Evolutionary conservation across 53 echinoderm and acorn worm species (phyloP).

Genomic region (Temnopleurus reevesii): DNA sequence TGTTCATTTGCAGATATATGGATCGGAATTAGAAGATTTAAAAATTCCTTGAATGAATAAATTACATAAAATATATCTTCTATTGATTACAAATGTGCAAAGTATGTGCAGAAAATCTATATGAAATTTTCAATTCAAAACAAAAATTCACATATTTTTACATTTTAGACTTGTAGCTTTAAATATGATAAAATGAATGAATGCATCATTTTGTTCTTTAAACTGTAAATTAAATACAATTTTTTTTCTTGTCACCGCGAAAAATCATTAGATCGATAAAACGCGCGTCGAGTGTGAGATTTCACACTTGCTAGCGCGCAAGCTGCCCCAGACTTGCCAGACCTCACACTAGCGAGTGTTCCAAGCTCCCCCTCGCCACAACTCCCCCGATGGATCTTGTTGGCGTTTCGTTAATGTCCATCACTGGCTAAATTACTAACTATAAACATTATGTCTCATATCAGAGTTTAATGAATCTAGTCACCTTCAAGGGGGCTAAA

Average conservation of each 20-base stretch:
- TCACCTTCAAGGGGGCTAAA: no score
- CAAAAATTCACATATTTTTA: neutral
- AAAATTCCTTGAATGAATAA: no score
- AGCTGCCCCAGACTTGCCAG: neutral
- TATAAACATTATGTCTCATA: no score
- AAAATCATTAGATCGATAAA: conserved; percentile 10
- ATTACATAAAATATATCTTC: neutral
- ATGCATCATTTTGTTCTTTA: neutral
- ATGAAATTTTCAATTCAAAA: no score
- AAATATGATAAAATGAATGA: neutral
- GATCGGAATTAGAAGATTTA: no score
- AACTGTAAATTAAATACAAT: conserved; percentile 14
- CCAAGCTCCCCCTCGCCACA: neutral
- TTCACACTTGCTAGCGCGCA: neutral
- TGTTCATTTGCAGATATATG: no score
- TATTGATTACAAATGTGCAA: no score
- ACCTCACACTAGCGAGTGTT: conserved; percentile 34
- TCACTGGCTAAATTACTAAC: no score
- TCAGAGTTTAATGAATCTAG: no score
- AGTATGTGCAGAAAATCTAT: no score
- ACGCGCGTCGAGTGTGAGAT: neutral
- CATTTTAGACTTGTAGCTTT: neutral
- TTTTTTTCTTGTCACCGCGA: neutral
- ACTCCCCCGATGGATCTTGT: neutral
- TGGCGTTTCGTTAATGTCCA: neutral